Conservation (phyloP, 2,797 vertebrate genomes). For the Psittacula echo region DNA sequence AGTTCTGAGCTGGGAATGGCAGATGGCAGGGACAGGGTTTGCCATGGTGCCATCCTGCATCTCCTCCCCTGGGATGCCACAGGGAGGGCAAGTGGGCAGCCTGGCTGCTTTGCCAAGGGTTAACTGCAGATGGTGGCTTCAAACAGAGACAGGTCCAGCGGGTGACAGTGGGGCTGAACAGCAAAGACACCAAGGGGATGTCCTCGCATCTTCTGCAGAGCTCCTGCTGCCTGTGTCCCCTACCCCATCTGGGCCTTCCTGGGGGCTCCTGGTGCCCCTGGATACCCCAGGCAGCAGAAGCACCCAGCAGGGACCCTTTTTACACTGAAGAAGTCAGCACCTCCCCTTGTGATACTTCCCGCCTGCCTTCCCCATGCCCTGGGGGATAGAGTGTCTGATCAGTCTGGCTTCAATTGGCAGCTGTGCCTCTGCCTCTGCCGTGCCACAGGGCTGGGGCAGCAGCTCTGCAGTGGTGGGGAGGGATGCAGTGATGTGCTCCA, state of each 20-base stretch:
- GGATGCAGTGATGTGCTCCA: not conserved
- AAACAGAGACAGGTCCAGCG: not conserved
- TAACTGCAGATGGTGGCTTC: not conserved
- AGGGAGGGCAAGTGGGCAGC: not conserved
- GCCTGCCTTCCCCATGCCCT: not conserved
- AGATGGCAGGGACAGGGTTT: not conserved
- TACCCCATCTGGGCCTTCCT: not conserved
- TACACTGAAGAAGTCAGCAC: not conserved
- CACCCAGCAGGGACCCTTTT: not conserved
- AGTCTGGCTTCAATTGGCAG: constrained; percentile 4
- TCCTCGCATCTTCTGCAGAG: not conserved
- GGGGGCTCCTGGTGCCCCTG: not conserved
- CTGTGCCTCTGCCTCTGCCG: not conserved
- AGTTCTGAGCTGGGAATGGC: not conserved
- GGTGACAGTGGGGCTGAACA: not conserved
- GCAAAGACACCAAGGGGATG: not conserved
- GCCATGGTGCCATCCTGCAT: not conserved
- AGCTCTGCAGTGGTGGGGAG: not conserved
- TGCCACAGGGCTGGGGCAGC: not conserved
- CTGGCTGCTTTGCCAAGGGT: not conserved
- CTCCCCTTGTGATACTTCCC: not conserved
- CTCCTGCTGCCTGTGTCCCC: not conserved
- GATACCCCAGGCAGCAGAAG: not conserved
- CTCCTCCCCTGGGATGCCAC: not conserved
- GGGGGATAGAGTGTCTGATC: constrained; percentile 19